These are phyloP conservation scores for Moxostoma hubbsi DNA, from an alignment of 2,797 vertebrate species.

Conservation along the genomic window DNA sequence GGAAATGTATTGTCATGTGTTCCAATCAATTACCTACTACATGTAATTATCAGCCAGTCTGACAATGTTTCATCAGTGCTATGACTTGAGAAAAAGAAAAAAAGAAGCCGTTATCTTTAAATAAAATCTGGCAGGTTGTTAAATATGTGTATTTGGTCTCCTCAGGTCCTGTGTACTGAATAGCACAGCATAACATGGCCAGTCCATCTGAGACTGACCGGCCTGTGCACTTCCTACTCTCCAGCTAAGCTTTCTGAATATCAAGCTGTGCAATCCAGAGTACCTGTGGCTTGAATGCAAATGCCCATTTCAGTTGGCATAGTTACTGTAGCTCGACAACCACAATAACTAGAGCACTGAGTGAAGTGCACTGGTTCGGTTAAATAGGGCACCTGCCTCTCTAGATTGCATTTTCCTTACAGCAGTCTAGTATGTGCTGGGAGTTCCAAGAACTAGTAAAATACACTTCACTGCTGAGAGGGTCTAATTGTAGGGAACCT, in stretches of 20 bases:
- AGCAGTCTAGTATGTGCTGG: conserved; percentile 13
- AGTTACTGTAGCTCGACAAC: conserved; percentile 46
- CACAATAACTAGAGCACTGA: conserved; percentile 32
- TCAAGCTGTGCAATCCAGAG: conserved; percentile 50
- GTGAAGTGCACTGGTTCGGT: conserved; percentile 23
- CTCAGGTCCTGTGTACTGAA: conserved; percentile 16
- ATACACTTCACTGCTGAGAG: conserved; percentile 7
- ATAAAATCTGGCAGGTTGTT: conserved; percentile 17
- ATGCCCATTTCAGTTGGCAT: conserved; percentile 48
- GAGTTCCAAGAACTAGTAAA: conserved; percentile 23
- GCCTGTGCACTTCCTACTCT: conserved; percentile 23
- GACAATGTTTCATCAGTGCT: neutral
- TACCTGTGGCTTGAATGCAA: conserved; percentile 55
- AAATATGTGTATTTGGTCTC: conserved; percentile 20
- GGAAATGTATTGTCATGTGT: neutral
- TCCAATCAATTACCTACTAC: neutral
- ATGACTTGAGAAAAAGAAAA: neutral
- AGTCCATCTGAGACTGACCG: conserved; percentile 20
- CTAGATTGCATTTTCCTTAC: conserved; percentile 19
- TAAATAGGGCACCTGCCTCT: conserved; percentile 47
- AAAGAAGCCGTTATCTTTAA: neutral
- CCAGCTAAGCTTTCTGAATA: conserved; percentile 44
- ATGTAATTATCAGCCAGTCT: neutral
- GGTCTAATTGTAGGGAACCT: conserved; percentile 7
- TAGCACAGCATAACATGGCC: neutral